Base-by-base conservation (phyloP, 2,888 invertebrate genomes). In the Halocaridina rubra region DNA sequence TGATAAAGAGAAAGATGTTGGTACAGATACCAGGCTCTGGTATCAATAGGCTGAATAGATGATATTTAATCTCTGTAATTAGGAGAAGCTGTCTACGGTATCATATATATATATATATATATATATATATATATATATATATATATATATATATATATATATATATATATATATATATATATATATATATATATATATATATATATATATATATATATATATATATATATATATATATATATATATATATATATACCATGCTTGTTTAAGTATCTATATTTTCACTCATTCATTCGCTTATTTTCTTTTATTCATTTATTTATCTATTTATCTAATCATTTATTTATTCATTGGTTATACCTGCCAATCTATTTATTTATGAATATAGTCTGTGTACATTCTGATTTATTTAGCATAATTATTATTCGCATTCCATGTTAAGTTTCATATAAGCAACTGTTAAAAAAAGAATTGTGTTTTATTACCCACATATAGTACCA, bases 191-290 rank as follows among this genome's bases (percentile, higher is more conserved):
- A 32, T 71, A 32, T 27, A 32, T 71, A 32, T 71, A 27, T 71
- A 27, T 71, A 27, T 71, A 27, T 71, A 27, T 71, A 27, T 71
- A 27, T 71, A 27, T 71, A n/a, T 71, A 27, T 71, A n/a, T 71
- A 27, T 71, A n/a, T 71, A 27, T 71, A 27, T 71, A 27, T 71
- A 27, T 71, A 27, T 71, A 27, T 71, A 27, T 71, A 29, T 71
- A 29, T 71, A 27, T 71, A 29, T 71, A 27, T 71, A 27, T 32
- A 29, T 71, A 29, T 71, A 27, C 27, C n/a, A 29, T 71, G 29
- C 27, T 8, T 71, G n/a, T 71, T 8, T 71, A 29, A 22, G 29
- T 71, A 27, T 71, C 7, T 71, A 29, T 71, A 71, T 71, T 8
- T 71, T 8, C 27, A 29, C 27, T 8, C n/a, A 27, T 71, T 8